Evolutionary conservation across 2,113 vertebrate species (phyloP).

Genomic region (Naja naja): DNA sequence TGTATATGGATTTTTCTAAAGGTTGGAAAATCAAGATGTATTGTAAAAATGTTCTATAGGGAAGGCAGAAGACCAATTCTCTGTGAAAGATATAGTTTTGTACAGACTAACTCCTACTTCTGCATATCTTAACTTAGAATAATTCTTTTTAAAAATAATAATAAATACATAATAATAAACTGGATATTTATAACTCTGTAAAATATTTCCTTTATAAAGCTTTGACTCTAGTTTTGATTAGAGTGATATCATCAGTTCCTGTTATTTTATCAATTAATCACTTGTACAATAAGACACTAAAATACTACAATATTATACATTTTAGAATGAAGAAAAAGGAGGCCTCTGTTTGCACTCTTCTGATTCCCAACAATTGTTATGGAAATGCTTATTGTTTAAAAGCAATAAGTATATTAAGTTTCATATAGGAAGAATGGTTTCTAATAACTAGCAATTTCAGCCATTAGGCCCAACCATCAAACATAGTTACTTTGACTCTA

Average conservation of each 20-base stretch:
- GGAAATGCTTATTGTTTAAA: conserved; percentile 47
- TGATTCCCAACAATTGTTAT: conserved; percentile 57
- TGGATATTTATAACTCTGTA: conserved; percentile 62
- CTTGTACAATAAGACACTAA: conserved; percentile 63
- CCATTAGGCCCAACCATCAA: not conserved
- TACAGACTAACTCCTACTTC: conserved; percentile 67
- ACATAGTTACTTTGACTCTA: not conserved
- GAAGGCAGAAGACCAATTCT: conserved; percentile 63
- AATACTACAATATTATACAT: conserved; percentile 66
- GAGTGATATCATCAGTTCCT: conserved; percentile 69
- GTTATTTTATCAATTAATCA: conserved; percentile 67
- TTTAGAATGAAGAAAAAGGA: conserved; percentile 58
- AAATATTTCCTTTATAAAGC: conserved; percentile 58
- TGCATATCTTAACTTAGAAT: conserved; percentile 66
- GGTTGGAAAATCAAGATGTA: conserved; percentile 64
- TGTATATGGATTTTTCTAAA: conserved; percentile 51
- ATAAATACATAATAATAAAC: conserved; percentile 58
- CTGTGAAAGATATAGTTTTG: conserved; percentile 57
- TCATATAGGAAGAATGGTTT: conserved; percentile 56
- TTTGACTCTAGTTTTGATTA: conserved; percentile 68
- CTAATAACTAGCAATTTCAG: conserved; percentile 33
- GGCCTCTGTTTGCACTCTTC: conserved; percentile 57
- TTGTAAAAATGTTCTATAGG: conserved; percentile 63
- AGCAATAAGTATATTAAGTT: conserved; percentile 46
- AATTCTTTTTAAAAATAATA: conserved; percentile 36